Base-by-base conservation (phyloP, 2,797 vertebrate genomes). In the Naso thynnoides region DNA sequence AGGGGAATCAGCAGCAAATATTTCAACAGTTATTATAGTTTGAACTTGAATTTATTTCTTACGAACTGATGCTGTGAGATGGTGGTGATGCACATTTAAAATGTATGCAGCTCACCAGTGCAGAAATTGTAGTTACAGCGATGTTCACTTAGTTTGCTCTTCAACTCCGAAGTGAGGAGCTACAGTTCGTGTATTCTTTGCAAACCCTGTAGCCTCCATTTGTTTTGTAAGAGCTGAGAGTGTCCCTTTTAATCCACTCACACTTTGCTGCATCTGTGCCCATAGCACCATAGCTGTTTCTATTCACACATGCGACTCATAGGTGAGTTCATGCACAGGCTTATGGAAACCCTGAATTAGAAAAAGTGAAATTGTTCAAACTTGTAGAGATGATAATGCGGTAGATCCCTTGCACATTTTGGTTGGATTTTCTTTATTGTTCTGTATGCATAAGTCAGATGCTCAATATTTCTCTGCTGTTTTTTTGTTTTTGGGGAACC, bases 401-500 rank as follows among this genome's bases (percentile, higher is more conserved):
- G n/a, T n/a, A n/a, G n/a, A n/a, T n/a, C n/a, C n/a, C n/a, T n/a
- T n/a, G n/a, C n/a, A n/a, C n/a, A n/a, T n/a, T n/a, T n/a, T n/a
- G n/a, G 19, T 1, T 52, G 27, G 3, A 36, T 61, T 14, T 23
- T 18, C 31, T 26, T 36, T 27, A 4, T 21, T 15, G 16, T 42
- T 70, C 10, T 64, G 6, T 59, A 2, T 31, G 9, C 21, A n/a
- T 53, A 33, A 59, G 26, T 60, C 29, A 39, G 6, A 55, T 26
- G 27, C 16, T 62, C 42, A 59, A n/a, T 45, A 31, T 78, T 11
- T 78, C 13, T 75, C 44, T 65, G 19, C 42, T 63, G 9, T 75
- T 69, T n/a, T 42, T 61, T 27, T 68, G 15, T 73, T 74, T 80
- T 76, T 55, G 53, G 41, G 53, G 42, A 57, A 58, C 31, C 8